Conservation (phyloP, 2,113 vertebrate species). For the Alligator mississippiensis region DNA sequence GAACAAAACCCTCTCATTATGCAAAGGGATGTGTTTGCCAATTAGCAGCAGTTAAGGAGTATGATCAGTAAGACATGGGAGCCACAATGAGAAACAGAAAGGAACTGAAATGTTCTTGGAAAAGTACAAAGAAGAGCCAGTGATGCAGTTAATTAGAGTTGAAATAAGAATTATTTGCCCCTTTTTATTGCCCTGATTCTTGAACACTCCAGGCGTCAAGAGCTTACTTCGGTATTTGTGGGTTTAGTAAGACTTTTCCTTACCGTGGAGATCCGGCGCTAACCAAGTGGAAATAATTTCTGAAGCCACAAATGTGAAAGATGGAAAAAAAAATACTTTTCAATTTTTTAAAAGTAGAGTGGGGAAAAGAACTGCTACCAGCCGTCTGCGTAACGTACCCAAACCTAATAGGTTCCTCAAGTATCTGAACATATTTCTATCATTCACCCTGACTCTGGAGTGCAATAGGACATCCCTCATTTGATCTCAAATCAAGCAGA, state of each 20-base stretch:
- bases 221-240: not conserved
- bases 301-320: not conserved
- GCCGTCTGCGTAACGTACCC: conserved; percentile 15
- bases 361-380: not conserved
- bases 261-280: not conserved
- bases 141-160: conserved; percentile 36
- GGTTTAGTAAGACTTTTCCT: not conserved
- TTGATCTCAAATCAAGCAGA: conserved; percentile 75
- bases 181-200: not conserved
- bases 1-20: conserved; percentile 46
- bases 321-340: not conserved
- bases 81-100: conserved; percentile 42
- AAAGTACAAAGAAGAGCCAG: conserved; percentile 33
- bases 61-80: conserved; percentile 31
- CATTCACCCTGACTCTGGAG: conserved; percentile 51
- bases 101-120: conserved; percentile 44
- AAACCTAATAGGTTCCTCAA: conserved; percentile 55
- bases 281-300: not conserved
- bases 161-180: conserved; percentile 33
- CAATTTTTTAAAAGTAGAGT: not conserved
- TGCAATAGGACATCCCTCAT: conserved; percentile 71
- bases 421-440: conserved; percentile 68
- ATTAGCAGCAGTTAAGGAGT: conserved; percentile 53
- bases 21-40: conserved; percentile 23
- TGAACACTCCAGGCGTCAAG: not conserved